Evolutionary conservation across 2,113 vertebrate species (phyloP).

Genomic region (Myotis brandtii): DNA sequence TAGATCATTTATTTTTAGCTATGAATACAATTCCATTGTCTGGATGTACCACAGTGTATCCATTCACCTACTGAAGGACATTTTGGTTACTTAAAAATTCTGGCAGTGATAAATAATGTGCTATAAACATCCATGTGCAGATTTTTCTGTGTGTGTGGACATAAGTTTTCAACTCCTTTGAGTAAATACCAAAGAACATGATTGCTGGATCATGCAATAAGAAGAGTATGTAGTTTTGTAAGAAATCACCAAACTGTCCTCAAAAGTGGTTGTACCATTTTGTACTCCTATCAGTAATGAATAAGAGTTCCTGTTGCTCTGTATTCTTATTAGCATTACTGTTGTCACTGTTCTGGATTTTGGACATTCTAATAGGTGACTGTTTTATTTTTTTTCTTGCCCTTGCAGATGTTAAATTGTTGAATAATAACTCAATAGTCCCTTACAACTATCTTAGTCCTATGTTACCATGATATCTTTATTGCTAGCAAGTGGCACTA

Average conservation of each 20-base stretch:
- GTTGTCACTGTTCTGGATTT: not conserved
- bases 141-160: not conserved
- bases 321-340: not conserved
- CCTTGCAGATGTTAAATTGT: conserved; percentile 27
- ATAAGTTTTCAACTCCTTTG: not conserved
- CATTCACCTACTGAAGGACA: not conserved
- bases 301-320: not conserved
- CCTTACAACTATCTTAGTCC: not conserved
- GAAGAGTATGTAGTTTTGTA: not conserved
- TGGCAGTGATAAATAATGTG: not conserved
- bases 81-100: not conserved
- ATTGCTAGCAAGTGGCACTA: conserved; percentile 12
- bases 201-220: not conserved
- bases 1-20: not conserved
- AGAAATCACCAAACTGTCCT: not conserved
- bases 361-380: not conserved
- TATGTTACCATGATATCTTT: conserved; percentile 17
- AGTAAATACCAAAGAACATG: not conserved
- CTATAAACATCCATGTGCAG: not conserved
- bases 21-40: not conserved
- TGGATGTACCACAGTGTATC: not conserved
- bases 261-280: not conserved
- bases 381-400: not conserved
- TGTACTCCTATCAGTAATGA: not conserved
- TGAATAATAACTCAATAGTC: not conserved